These are phyloP conservation scores for Ptychochromis oligacanthus DNA, from an alignment of 2,113 vertebrate species.

Conservation along the genomic window DNA sequence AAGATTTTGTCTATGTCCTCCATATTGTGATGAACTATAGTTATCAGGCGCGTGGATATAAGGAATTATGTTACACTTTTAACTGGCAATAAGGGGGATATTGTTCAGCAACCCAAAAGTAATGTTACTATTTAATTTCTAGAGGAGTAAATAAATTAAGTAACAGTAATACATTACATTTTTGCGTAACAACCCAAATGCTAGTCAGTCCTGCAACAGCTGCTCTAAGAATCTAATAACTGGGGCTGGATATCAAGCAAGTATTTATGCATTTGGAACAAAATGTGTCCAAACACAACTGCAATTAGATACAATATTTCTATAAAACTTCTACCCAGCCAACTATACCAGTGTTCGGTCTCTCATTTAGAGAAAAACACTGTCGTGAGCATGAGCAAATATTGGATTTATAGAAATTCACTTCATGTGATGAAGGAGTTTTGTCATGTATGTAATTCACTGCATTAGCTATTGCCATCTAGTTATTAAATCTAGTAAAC, in stretches of 20 bases:
- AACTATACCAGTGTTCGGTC: background rate
- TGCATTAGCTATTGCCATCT: constrained; percentile 26
- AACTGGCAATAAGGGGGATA: background rate
- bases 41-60: background rate
- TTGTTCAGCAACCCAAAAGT: background rate
- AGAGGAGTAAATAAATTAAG: background rate
- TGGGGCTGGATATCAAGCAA: constrained; percentile 39
- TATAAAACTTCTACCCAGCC: background rate
- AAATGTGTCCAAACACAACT: background rate
- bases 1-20: background rate
- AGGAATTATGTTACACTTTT: background rate
- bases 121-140: background rate
- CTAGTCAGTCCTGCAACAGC: background rate
- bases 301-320: background rate
- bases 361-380: background rate
- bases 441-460: constrained; percentile 38
- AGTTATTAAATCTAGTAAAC: background rate
- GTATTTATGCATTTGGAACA: background rate
- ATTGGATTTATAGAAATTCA: constrained; percentile 26
- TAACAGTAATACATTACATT: background rate
- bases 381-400: background rate
- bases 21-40: background rate
- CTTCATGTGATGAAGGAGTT: constrained; percentile 63
- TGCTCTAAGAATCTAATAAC: background rate
- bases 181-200: background rate